These are phyloP conservation scores for Phenganax stokvisi DNA, from an alignment of 92 coral and sea anemone genomes.

Conservation along the genomic window DNA sequence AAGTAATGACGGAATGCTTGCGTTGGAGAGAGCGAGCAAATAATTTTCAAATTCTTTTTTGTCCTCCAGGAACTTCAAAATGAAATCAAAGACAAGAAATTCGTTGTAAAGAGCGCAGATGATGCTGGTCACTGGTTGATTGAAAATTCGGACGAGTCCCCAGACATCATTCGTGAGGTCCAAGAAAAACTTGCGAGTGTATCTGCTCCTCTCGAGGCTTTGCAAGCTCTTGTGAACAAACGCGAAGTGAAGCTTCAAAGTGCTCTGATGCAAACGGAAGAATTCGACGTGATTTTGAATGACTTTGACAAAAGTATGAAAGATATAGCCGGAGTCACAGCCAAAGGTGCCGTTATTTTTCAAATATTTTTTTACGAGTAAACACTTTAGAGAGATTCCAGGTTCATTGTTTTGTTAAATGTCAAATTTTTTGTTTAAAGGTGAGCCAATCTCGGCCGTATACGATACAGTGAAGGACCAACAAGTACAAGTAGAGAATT, in stretches of 20 bases:
- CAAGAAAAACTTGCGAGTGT: slow-evolving; percentile 81
- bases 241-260: slow-evolving; percentile 90
- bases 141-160: slow-evolving; percentile 71
- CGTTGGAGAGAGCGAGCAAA: neutral
- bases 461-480: slow-evolving; percentile 72
- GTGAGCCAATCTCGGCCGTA: slow-evolving; percentile 80
- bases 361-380: neutral
- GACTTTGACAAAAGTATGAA: slow-evolving; percentile 1
- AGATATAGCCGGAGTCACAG: slow-evolving; percentile 26
- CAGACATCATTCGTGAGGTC: slow-evolving; percentile 85
- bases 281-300: slow-evolving; percentile 60
- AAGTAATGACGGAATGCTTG: too few species aligned
- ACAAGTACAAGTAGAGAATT: slow-evolving; percentile 68
- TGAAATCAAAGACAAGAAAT: slow-evolving; percentile 66
- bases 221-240: slow-evolving; percentile 77
- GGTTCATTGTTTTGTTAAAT: slow-evolving; percentile 24
- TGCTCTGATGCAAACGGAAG: slow-evolving; percentile 83
- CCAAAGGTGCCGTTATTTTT: neutral
- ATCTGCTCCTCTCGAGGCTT: slow-evolving; percentile 70
- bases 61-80: slow-evolving; percentile 62
- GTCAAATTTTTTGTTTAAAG: slow-evolving; percentile 51
- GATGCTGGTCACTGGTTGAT: slow-evolving; percentile 83
- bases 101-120: slow-evolving; percentile 61
- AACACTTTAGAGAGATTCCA: neutral
- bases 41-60: neutral